Evolutionary conservation across 2,113 vertebrate genomes (phyloP), one percentile per base, ranked within the genome.

Genomic region (Glaucidium brasilianum): DNA sequence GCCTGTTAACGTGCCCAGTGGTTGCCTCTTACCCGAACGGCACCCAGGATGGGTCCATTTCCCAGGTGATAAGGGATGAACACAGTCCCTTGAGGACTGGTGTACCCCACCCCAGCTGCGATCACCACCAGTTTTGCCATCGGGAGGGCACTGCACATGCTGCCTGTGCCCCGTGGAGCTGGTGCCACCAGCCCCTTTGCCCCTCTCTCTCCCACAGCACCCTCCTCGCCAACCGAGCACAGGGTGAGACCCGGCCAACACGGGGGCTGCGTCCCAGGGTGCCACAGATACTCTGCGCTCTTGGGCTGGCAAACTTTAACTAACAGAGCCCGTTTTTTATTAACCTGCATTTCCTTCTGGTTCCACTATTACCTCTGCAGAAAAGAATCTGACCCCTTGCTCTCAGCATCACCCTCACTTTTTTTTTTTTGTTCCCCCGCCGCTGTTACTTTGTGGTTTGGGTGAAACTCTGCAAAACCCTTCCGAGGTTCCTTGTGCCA

Each of bases 371-470:
- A 85, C 90, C 83, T 93, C 90, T 67, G 71, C 85, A n/a, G 15
- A 20, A 96, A 50, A 74, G 93, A 92, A 85, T 95, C 94, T 88
- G 79, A 93, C 87, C 90, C 77, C 12, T 63, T 45, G 35, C 84
- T 95, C 87, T 49, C 47, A 30, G 69, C 85, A 94, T 78, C 69
- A 81, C 67, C 29, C 52, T 58, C 50, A 7, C 11, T 43, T 26
- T 37, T 22, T 45, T 35, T 50, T 11, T 8, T 10, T 3, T 4
- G 1, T 22, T 8, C 9, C 15, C 3, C 3, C 0, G 9, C 3
- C 8, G 11, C 73, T 32, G 25, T 18, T 56, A 14, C 92, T 92
- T 49, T 88, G 91, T 16, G 85, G 47, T 81, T 83, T n/a, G 90
- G 89, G 47, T 73, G 72, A 47, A 67, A 56, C 27, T 10, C 79